Base-by-base conservation (phyloP, 2,888 invertebrate species). In the Troides aeacus region DNA sequence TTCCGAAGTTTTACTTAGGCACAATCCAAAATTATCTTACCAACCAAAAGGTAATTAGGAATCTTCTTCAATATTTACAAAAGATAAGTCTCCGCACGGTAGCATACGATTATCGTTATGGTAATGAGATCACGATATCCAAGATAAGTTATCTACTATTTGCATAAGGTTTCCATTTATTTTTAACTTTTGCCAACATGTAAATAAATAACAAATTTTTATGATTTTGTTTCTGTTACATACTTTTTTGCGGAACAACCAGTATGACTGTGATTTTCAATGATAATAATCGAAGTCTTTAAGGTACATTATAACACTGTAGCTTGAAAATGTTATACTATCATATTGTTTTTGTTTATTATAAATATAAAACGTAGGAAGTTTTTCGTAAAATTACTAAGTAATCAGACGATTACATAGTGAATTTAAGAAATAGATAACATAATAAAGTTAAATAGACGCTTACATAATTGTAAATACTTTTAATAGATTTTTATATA, bases 31-130 rank as follows among this genome's bases (percentile, higher is more conserved):
- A 84, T 88, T 87, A 87, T 86, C 88, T 87, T 77, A 75, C 80
- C 85, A 89, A 88, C 90, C 88, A 89, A 81, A 81, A 79, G 84
- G 79, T 83, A 84, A 86, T 88, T 87, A 81, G 81, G 81, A 88
- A 85, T 85, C 84, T 83, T 83, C 82, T 86, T 82, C 83, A 89
- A 89, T 90, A 88, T 92, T 91, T 88, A 81, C 80, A 72, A 68
- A 77, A 89, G 91, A 90, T 91, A 89, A 88, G 84, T 84, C 84
- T 80, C 82, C 80, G 81, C 74, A 82, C 85, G 80, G 86, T 83
- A 83, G 87, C 84, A 81, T 78, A 81, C 80, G 76, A 74, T 77
- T 76, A 76, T 77, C 78, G 74, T 75, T 78, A 74, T 76, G 77
- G 72, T 77, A 75, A 76, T 77, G 76, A 76, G 75, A 76, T 76